Evolutionary conservation across 1,140 invertebrate species (phyloP).

Genomic region (Lepidurus couesii): DNA sequence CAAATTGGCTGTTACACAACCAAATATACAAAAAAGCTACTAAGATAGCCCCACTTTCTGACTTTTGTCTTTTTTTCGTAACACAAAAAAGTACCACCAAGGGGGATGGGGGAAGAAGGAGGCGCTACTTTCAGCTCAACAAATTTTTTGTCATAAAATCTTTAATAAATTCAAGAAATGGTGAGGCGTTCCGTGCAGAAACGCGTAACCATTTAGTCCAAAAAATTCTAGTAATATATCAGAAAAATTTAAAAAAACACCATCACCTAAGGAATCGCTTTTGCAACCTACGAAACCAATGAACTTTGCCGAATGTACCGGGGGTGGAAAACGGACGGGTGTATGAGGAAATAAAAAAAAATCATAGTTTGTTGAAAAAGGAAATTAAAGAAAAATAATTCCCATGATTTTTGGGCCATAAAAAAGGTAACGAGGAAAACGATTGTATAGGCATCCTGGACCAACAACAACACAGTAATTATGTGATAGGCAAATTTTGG

Average conservation of each 20-base stretch:
- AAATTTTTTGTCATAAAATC: not conserved
- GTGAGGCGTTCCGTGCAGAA: not conserved
- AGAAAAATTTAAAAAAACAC: not conserved
- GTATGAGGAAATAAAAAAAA: too few species aligned
- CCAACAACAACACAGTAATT: constrained; percentile 1
- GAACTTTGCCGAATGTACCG: too few species aligned
- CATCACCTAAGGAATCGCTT: not conserved
- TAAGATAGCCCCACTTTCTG: not conserved
- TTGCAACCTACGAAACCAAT: not conserved
- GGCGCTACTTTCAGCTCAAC: not conserved
- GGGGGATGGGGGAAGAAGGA: not conserved
- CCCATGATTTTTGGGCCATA: not conserved
- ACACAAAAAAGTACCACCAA: constrained; percentile 7
- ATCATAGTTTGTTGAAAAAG: too few species aligned
- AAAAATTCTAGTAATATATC: not conserved
- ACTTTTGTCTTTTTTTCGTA: not conserved
- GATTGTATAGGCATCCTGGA: not conserved
- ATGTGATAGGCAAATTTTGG: not conserved
- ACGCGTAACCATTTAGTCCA: not conserved
- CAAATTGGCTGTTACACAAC: constrained; percentile 14
- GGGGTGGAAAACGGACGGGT: too few species aligned
- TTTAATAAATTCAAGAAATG: not conserved
- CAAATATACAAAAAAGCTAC: constrained; percentile 6
- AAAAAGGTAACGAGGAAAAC: not conserved
- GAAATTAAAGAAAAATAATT: too few species aligned